These are phyloP conservation scores for Sphyrna mokarran DNA, from an alignment of 2,113 vertebrate genomes.

Conservation along the genomic window DNA sequence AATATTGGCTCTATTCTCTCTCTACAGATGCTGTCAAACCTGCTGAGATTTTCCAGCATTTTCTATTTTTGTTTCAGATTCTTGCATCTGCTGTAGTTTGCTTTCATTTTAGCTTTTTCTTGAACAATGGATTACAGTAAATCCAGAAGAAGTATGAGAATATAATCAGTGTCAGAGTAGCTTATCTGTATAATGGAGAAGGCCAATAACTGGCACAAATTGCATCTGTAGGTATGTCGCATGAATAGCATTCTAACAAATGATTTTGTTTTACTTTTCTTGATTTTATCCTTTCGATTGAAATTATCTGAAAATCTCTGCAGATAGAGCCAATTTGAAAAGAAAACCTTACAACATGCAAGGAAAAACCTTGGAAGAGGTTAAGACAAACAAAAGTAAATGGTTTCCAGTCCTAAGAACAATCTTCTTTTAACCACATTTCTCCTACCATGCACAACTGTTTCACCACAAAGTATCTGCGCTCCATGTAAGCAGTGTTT, in stretches of 20 bases:
- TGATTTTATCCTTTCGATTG: neutral
- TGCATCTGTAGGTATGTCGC: no score
- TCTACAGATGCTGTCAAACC: no score
- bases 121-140: neutral
- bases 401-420: neutral
- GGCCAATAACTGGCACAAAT: neutral
- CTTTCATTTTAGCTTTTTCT: no score
- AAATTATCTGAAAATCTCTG: neutral
- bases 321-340: neutral
- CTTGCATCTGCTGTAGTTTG: no score
- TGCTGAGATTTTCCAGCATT: no score
- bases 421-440: constrained; percentile 23
- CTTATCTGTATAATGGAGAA: neutral
- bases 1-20: no score
- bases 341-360: neutral
- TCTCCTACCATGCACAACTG: neutral
- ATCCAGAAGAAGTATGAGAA: neutral
- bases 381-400: constrained; percentile 25
- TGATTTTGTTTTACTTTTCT: neutral
- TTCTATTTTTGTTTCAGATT: no score
- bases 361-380: neutral
- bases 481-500: neutral
- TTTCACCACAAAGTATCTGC: neutral
- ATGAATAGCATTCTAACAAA: neutral
- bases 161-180: neutral